Base-by-base conservation (phyloP, 2,113 vertebrate genomes). In the Donacobius atricapilla region DNA sequence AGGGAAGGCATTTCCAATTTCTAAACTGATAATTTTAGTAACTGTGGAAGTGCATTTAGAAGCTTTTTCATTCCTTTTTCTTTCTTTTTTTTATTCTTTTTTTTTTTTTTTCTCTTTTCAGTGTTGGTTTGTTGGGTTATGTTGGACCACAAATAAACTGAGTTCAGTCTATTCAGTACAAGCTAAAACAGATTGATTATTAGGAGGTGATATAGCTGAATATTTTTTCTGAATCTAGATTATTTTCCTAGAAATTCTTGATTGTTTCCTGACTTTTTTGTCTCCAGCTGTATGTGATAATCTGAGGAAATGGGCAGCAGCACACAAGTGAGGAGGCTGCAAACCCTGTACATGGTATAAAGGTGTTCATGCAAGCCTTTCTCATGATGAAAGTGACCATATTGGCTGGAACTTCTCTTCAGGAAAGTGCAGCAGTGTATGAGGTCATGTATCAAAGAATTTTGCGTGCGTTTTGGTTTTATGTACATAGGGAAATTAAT, bases 301-400 rank as follows among this genome's bases (percentile, higher is more conserved):
- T 24, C 8, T 66, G 63, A 78, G 47, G 30, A 76, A 72, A 68
- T 42, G 27, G 6, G 33, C 27, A 63, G 2, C 27, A 44, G 21
- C 19, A 35, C 39, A 71, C 19, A 58, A 31, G 7, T 35, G 53
- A 85, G 65, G 33, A 75, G 44, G 23, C 56, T 93, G 33, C 11
- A 47, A 44, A 63, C 13, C 8, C 23, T 39, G 23, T 20, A 16
- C 0, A 0, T 24, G 13, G 6, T 9, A 2, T 68, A 54, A 47
- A 39, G 40, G 15, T 71, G 30, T 28, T 54, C 24, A 11, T 0
- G 4, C n/a, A 53, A 45, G 15, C 31, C 2, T 45, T 58, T 65
- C 42, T 87, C 28, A 1, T 20, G 39, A 30, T 20, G 13, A 15
- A 50, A 58, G 15, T 33, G 63, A 31, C 1, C 4, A 3, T 24